Base-by-base conservation (phyloP, 2,888 invertebrate species). In the Blastobasis adustella region DNA sequence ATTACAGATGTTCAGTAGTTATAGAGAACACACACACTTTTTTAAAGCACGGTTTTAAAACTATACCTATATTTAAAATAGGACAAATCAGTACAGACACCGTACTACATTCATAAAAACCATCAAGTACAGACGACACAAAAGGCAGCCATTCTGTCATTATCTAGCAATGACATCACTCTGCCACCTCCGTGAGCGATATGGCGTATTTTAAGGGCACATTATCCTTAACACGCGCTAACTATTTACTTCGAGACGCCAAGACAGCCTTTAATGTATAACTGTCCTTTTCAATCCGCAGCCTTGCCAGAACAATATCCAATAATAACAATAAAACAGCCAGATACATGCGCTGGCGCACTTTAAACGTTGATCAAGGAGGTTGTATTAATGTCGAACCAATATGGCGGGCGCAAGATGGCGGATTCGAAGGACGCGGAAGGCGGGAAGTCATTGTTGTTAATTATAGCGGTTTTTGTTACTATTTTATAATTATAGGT, bases 241-340 rank as follows among this genome's bases (percentile, higher is more conserved):
- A 61, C 63, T 63, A 65, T 65, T 65, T 60, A 63, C 62, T 60
- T 62, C 58, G 59, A 56, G 52, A 55, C 56, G 58, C 56, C 57
- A 62, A 62, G 59, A 60, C 51, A 57, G 9, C 63, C 61, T 60
- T 61, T 64, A 49, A 72, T 61, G 76, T 69, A 62, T 23, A 74
- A 71, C 76, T 66, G 60, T 66, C 85, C 83, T 74, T 82, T 79
- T 79, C 69, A 58, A 81, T 69, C 56, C 49, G 69, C 76, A 70
- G 85, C 82, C 80, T 81, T 76, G n/a, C 55, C 55, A 69, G 76
- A 82, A 86, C 85, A 86, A 84, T 84, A 80, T 85, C 77, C 84
- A 80, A 85, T 86, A 85, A 81, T 80, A 80, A 76, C 51, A 80
- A 74, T 66, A 67, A 60, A 67, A 67, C 49, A 49, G 49, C 37